Base-by-base conservation (phyloP, 2,113 vertebrate genomes). In the Monopterus albus region DNA sequence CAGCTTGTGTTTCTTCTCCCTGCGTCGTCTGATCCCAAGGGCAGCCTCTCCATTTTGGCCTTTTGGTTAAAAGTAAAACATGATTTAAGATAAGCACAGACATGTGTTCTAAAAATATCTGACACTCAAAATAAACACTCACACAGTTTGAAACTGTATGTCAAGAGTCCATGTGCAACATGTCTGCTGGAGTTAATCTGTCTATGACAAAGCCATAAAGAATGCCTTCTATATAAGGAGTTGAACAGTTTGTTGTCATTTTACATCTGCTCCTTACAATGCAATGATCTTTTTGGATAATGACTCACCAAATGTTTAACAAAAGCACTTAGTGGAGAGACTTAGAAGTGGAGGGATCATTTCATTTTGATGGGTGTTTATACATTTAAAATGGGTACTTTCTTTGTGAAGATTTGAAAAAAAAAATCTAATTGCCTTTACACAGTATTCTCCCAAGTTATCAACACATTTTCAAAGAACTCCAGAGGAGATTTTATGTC, bases 181-280 rank as follows among this genome's bases (percentile, higher is more conserved):
- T 33, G 43, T 68, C 75, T 23, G 20, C 73, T 71, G 61, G 33
- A 61, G 13, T 47, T 78, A 2, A 72, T 75, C 64, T 59, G 51
- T 7, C 5, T 25, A 46, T 88, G 82, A 88, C 64, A 2, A 81
- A 85, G 9, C 8, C 71, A 63, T 25, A n/a, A 88, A 84, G 78
- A 75, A 83, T 86, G 80, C 60, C 29, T 63, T 50, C 81, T 79
- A 83, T 79, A 81, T 69, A 86, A 81, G 66, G 73, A 86, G 46
- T 21, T 35, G 31, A 52, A n/a, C 46, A 36, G 40, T 36, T 63
- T 38, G 50, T 55, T 38, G 29, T n/a, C 45, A 12, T 63, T 72
- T 40, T 14, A 18, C 10, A 59, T 57, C 51, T 73, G 43, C 25
- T 31, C 7, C 2, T 17, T 58, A 18, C 1, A 35, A 20, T 10